Evolutionary conservation across 2,888 invertebrate species (phyloP).

Genomic region (Drosophila nr. perissopoda): DNA sequence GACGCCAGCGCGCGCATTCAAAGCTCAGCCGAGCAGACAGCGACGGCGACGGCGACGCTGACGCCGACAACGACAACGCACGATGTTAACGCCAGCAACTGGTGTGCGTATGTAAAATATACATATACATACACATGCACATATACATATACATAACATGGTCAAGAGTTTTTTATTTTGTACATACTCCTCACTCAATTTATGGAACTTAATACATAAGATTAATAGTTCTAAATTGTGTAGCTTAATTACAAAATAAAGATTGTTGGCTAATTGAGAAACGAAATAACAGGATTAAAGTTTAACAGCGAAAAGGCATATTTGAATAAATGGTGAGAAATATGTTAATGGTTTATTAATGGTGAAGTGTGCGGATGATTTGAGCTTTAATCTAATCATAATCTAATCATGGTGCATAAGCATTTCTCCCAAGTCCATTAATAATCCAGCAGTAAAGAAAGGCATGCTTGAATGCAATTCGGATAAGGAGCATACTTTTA

Average conservation of each 20-base stretch:
- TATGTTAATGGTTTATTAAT: neutral
- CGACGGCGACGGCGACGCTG: constrained; percentile 7
- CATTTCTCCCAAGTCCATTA: neutral
- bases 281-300: neutral
- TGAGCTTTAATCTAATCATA: neutral
- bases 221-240: neutral
- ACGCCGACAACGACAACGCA: constrained; percentile 6
- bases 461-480: neutral
- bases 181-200: neutral
- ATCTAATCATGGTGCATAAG: neutral
- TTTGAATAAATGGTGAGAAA: neutral
- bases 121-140: neutral
- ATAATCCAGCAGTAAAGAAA: neutral
- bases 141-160: neutral
- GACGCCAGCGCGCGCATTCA: constrained; percentile 32
- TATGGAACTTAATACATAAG: neutral
- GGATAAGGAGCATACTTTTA: neutral
- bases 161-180: neutral
- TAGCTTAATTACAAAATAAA: neutral
- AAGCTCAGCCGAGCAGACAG: constrained; percentile 45
- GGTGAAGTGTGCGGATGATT: neutral
- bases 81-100: constrained; percentile 22
- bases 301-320: neutral
- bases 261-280: neutral
- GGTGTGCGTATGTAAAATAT: constrained; percentile 6